phyloP scores from a whole-genome alignment of 2,888 invertebrate genomes.

The Loripinus fragilis region DNA sequence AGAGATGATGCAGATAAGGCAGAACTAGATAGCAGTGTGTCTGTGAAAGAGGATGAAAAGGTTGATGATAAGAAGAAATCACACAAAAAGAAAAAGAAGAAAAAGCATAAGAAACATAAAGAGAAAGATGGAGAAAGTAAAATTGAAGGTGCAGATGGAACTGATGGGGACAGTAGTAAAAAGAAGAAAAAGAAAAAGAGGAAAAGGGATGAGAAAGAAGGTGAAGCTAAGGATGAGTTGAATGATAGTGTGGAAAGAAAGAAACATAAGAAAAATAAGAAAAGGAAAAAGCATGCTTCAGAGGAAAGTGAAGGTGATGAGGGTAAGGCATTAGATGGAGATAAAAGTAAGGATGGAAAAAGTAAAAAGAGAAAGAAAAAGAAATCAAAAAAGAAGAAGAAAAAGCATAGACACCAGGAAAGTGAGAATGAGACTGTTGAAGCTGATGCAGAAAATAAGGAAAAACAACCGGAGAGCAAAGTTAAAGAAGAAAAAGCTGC shows the following conservation, averaged over 20 bases:
- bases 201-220: slow-evolving; percentile 55
- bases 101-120: slow-evolving; percentile 55
- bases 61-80: slow-evolving; percentile 51
- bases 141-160: slow-evolving; percentile 46
- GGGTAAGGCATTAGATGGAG: slow-evolving; percentile 43
- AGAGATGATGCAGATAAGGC: slow-evolving; percentile 28
- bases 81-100: slow-evolving; percentile 51
- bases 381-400: slow-evolving; percentile 31
- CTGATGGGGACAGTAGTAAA: slow-evolving; percentile 46
- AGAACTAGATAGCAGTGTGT: slow-evolving; percentile 38
- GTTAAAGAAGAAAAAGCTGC: slow-evolving; percentile 64
- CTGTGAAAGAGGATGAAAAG: slow-evolving; percentile 35
- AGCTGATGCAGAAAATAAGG: slow-evolving; percentile 58
- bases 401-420: slow-evolving; percentile 53
- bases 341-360: slow-evolving; percentile 47
- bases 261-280: slow-evolving; percentile 49
- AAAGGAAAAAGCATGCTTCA: slow-evolving; percentile 51
- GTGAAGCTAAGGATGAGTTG: slow-evolving; percentile 49
- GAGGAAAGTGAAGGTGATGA: slow-evolving; percentile 51
- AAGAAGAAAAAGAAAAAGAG: slow-evolving; percentile 70
- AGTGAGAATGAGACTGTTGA: slow-evolving; percentile 50
- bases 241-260: slow-evolving; percentile 44
- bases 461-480: slow-evolving; percentile 68
- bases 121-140: slow-evolving; percentile 46
- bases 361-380: slow-evolving; percentile 62